A percentile compares a stretch with the other conserved stretches of the same genome.
Evolutionary conservation across 1,140 invertebrate species (phyloP).

Genomic region (Pseudomyrmex cubaensis): DNA sequence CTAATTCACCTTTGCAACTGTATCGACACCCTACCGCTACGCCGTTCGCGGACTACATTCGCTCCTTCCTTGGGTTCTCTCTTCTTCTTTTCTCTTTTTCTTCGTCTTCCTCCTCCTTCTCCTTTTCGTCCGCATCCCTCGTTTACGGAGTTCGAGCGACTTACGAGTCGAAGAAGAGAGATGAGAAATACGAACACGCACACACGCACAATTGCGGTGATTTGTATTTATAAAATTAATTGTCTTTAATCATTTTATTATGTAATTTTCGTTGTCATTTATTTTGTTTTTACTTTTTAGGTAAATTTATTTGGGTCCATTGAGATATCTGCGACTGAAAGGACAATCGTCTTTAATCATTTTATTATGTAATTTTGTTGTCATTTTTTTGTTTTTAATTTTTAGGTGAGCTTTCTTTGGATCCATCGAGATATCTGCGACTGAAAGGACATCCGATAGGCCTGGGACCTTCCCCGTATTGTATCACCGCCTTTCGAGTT

Average conservation of each 20-base stretch:
- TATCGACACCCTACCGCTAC: slow-evolving; percentile 65
- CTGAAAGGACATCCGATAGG: slow-evolving; percentile 11
- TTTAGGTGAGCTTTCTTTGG: not conserved
- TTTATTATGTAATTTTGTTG: no score
- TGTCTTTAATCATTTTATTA: no score
- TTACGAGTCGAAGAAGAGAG: not conserved
- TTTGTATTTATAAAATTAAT: not conserved
- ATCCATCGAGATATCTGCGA: not conserved
- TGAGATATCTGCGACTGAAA: not conserved
- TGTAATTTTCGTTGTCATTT: no score
- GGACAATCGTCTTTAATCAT: no score
- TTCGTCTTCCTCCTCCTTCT: not conserved
- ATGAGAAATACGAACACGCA: not conserved
- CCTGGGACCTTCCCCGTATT: not conserved
- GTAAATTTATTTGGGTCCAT: not conserved
- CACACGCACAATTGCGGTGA: not conserved
- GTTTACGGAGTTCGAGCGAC: not conserved
- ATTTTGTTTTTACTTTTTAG: no score
- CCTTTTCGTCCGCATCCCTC: no score
- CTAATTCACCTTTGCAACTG: slow-evolving; percentile 73
- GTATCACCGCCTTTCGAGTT: slow-evolving; percentile 8
- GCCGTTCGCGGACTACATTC: slow-evolving; percentile 6
- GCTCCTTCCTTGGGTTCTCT: not conserved
- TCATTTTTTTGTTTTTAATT: no score
- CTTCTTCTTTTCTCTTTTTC: slow-evolving; percentile 1